Conservation (phyloP, 2,797 vertebrate genomes). For the Ibycter americanus region DNA sequence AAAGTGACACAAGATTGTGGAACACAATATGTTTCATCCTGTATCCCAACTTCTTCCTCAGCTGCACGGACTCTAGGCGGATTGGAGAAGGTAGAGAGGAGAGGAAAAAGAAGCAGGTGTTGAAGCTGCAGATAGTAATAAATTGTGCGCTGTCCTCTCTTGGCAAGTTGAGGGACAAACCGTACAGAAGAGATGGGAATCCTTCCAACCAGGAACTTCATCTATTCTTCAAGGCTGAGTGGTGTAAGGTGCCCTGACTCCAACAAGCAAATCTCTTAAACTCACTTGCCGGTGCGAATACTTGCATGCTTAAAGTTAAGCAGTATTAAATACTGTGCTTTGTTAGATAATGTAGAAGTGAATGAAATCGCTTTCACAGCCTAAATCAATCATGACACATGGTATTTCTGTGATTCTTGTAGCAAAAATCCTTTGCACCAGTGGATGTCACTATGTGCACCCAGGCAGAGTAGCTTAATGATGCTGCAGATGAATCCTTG, state of each 20-base stretch:
- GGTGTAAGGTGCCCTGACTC: not conserved
- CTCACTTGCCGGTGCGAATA: not conserved
- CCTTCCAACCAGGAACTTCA: not conserved
- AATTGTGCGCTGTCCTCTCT: not conserved
- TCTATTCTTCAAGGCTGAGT: not conserved
- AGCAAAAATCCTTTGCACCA: conserved; percentile 4
- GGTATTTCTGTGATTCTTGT: not conserved
- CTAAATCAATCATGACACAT: not conserved
- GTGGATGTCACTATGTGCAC: conserved; percentile 49
- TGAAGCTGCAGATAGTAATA: not conserved
- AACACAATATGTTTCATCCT: fast-evolving
- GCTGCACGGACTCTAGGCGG: not conserved
- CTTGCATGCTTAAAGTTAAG: not conserved
- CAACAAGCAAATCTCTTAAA: not conserved
- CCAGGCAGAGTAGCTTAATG: not conserved
- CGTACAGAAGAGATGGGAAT: not conserved
- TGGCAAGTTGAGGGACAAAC: not conserved
- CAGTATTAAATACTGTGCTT: not conserved
- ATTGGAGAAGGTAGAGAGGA: not conserved
- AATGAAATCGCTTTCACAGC: not conserved
- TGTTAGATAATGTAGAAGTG: not conserved
- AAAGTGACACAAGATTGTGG: not conserved
- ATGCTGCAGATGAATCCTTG: not conserved
- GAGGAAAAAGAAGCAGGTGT: not conserved
- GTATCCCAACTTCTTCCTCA: not conserved